Evolutionary conservation across 1,140 invertebrate species (phyloP).

Genomic region (Nephila pilipes): DNA sequence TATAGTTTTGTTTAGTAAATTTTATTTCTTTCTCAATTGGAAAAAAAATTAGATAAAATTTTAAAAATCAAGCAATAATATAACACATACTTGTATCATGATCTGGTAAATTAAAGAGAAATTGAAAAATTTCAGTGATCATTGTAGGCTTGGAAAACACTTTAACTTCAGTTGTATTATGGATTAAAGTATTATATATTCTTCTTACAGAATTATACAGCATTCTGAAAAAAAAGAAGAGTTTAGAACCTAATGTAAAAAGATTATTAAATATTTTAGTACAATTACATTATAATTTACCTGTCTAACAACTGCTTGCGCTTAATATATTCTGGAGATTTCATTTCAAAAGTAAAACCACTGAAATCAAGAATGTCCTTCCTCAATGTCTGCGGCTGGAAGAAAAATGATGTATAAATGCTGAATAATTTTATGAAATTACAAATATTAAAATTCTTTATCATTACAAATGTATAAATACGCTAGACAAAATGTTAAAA

Average conservation of each 20-base stretch:
- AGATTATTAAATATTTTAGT: background rate
- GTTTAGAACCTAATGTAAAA: too few relatives aligned
- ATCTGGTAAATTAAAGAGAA: conserved; percentile 67
- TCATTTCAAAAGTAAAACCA: conserved; percentile 71
- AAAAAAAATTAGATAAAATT: too few relatives aligned
- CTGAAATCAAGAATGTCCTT: conserved; percentile 72
- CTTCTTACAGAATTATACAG: conserved; percentile 71
- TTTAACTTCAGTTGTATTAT: conserved; percentile 69
- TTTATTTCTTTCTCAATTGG: too few relatives aligned
- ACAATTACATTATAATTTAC: background rate
- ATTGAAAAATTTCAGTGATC: conserved; percentile 71
- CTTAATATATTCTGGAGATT: conserved; percentile 57
- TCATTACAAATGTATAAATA: too few relatives aligned
- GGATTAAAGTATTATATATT: conserved; percentile 75
- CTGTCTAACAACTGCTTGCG: conserved; percentile 57
- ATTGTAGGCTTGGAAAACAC: conserved; percentile 73
- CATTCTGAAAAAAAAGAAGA: conserved; percentile 55
- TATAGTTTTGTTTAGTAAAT: too few relatives aligned
- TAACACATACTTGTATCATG: conserved; percentile 69
- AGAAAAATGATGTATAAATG: background rate
- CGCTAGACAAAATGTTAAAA: too few relatives aligned
- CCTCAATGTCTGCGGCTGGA: conserved; percentile 60
- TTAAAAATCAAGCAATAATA: too few relatives aligned
- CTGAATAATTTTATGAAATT: too few relatives aligned
- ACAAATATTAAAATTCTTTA: too few relatives aligned